Conservation (phyloP, 2,113 vertebrate genomes). For the Labeo catla region DNA sequence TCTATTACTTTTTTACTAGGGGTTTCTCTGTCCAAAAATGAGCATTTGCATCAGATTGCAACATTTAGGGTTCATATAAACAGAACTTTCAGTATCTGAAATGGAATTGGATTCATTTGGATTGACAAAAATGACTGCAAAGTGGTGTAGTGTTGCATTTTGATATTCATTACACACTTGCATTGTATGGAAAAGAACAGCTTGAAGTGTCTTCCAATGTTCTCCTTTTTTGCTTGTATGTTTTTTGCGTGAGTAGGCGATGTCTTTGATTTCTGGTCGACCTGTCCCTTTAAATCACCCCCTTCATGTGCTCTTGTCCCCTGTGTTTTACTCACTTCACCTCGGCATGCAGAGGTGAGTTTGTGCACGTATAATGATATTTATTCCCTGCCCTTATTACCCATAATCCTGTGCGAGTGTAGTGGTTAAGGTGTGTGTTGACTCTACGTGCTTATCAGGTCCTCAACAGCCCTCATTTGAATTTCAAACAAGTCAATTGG, state of each 20-base stretch:
- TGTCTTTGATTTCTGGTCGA: neutral
- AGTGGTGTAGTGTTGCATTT: neutral
- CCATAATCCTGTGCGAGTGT: conserved; percentile 74
- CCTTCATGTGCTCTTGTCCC: neutral
- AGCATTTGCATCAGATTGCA: too few relatives aligned
- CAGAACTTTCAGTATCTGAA: too few relatives aligned
- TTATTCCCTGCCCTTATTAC: conserved; percentile 82
- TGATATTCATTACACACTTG: neutral
- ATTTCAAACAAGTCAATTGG: conserved; percentile 72
- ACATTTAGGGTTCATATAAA: too few relatives aligned
- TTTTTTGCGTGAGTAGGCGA: neutral
- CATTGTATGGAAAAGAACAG: neutral
- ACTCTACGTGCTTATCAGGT: conserved; percentile 84
- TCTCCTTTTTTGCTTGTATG: neutral
- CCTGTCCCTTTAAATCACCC: neutral
- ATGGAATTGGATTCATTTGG: neutral
- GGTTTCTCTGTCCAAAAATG: too few relatives aligned
- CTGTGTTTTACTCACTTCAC: neutral
- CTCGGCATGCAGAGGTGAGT: neutral
- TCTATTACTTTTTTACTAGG: too few relatives aligned
- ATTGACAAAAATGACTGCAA: neutral
- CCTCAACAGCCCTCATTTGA: conserved; percentile 83
- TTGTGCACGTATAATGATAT: conserved; percentile 66
- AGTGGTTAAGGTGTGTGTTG: conserved; percentile 73
- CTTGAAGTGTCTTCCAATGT: neutral